Evolutionary conservation across 2,888 invertebrate species (phyloP).

Genomic region (Drosophila birchii): DNA sequence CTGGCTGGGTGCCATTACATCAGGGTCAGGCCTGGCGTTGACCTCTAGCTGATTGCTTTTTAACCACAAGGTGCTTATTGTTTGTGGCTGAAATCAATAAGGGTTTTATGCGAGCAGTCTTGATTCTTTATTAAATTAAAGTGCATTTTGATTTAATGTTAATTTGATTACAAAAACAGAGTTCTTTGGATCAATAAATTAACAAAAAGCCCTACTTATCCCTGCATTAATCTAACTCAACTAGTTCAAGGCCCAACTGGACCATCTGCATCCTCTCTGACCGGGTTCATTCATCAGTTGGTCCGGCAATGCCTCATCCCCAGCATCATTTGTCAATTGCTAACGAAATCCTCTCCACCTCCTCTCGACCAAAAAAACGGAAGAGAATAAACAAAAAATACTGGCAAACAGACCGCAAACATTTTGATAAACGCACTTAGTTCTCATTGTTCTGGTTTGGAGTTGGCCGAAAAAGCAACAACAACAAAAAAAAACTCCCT

Average conservation of each 20-base stretch:
- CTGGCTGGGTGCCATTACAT: slow-evolving; percentile 28
- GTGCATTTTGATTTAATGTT: not conserved
- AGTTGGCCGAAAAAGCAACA: slow-evolving; percentile 18
- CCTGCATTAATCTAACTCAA: slow-evolving; percentile 18
- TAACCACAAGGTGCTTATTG: slow-evolving; percentile 23
- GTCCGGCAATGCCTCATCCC: not conserved
- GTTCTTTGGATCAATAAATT: not conserved
- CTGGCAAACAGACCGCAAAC: slow-evolving; percentile 68
- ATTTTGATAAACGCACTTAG: slow-evolving; percentile 62
- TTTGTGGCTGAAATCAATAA: slow-evolving; percentile 28
- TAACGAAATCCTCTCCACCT: slow-evolving; percentile 14
- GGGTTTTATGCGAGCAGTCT: not conserved
- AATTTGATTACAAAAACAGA: not conserved
- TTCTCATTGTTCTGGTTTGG: slow-evolving; percentile 53
- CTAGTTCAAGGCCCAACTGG: slow-evolving; percentile 22
- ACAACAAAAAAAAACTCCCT: slow-evolving; percentile 24
- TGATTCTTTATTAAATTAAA: slow-evolving; percentile 5
- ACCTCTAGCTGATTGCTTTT: slow-evolving; percentile 36
- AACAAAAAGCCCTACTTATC: too few relatives aligned
- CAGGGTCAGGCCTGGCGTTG: slow-evolving; percentile 24
- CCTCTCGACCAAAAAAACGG: not conserved
- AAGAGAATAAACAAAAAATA: slow-evolving; percentile 26
- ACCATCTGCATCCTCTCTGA: slow-evolving; percentile 17
- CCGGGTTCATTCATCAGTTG: slow-evolving; percentile 24
- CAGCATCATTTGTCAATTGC: slow-evolving; percentile 41